phyloP scores from a whole-genome alignment of 2,113 vertebrate genomes.

The Crypturellus undulatus region DNA sequence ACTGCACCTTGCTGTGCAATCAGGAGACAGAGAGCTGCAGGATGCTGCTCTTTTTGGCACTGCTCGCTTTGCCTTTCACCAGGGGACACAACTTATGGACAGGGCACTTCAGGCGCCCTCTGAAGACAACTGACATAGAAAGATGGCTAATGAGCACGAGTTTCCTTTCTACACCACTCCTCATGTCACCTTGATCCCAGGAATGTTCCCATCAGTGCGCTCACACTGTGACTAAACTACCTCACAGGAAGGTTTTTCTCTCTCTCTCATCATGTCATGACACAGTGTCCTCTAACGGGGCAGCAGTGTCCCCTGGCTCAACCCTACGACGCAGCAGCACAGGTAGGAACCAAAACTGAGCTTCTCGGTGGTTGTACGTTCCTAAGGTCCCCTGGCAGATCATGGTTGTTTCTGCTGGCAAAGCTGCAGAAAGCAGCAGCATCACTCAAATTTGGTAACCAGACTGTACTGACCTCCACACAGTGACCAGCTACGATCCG shows the following conservation, averaged over 20 bases:
- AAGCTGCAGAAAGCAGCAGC: accelerated
- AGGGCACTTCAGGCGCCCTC: neutral
- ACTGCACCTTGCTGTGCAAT: neutral
- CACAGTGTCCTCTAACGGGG: neutral
- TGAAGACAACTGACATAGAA: neutral
- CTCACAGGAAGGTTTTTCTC: neutral
- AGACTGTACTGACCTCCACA: neutral
- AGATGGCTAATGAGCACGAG: accelerated
- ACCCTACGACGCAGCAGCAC: neutral
- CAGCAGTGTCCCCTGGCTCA: neutral
- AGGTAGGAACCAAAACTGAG: accelerated
- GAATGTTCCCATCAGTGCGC: accelerated
- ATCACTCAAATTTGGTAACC: neutral
- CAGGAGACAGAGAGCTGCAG: neutral
- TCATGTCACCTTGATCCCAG: accelerated
- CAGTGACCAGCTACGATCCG: accelerated
- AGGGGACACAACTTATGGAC: neutral
- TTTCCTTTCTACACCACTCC: neutral
- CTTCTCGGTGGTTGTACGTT: neutral
- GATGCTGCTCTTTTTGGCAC: neutral
- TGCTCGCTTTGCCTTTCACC: neutral
- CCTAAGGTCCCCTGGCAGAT: neutral
- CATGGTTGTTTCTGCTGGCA: accelerated
- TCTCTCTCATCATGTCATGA: neutral
- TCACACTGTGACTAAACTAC: neutral